Base-by-base conservation (phyloP, 2,113 vertebrate species). In the Fregetta grallaria region DNA sequence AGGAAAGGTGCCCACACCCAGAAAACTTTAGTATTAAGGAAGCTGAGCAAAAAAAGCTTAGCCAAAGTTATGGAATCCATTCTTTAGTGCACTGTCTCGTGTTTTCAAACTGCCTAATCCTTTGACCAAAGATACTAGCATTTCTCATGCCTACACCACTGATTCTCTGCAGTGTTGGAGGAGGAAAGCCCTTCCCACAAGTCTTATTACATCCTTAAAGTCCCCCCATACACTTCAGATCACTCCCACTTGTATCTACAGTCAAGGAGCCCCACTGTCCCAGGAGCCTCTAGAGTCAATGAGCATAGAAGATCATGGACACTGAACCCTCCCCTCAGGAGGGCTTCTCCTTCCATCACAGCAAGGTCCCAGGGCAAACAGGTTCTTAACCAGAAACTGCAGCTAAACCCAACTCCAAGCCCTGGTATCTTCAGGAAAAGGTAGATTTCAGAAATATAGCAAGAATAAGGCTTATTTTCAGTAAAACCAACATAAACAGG, bases 221-320 rank as follows among this genome's bases (percentile, higher is more conserved):
- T 15, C 40, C 26, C 40, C 53, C 49, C 32, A 9, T 21, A 68
- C 44, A 26, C 42, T 29, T 55, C 40, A 67, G 15, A 34, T 49
- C 9, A 4, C 32, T 74, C 42, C 14, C 26, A 14, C 15, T 38
- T 44, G 18, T 38, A 6, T 45, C 27, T n/a, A 32, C 21, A 45
- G 38, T 9, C 25, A 23, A 47, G 38, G 11, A 68, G 5, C 17
- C 30, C 22, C 49, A 15, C 36, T 44, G 19, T 22, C 55, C n/a
- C 27, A 21, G 23, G 2, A 75, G 27, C 63, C 12, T 52, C 25
- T 32, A 11, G 7, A 52, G 38, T 36, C 45, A 32, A 29, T 4
- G 10, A 30, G 17, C 10, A n/a, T 0, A 52, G 30, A 36, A 1
- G 20, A 45, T 4, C 15, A 42, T 3, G 7, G 59, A 29, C 15